Evolutionary conservation across 2,113 vertebrate genomes (phyloP).

Genomic region (Oryctolagus cuniculus): mOryCun1.1 NC_091438.1:5509501-5510000

Average conservation of each 20-base stretch:
- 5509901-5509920: not conserved
- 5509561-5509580: slow-evolving; percentile 77
- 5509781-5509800: not conserved
- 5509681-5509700: not conserved
- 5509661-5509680: slow-evolving; percentile 66
- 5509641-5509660: slow-evolving; percentile 77
- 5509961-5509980: not conserved
- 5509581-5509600: slow-evolving; percentile 81
- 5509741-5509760: slow-evolving; percentile 41
- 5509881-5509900: not conserved
- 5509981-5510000: not conserved
- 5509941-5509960: not conserved
- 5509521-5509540: slow-evolving; percentile 65
- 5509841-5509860: not conserved
- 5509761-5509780: slow-evolving; percentile 10
- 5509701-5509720: not conserved
- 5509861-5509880: not conserved
- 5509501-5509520: slow-evolving; percentile 85
- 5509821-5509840: not conserved
- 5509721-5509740: slow-evolving; percentile 37
- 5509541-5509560: slow-evolving; percentile 82
- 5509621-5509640: slow-evolving; percentile 58
- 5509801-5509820: not conserved
- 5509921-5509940: not conserved
- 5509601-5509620: not conserved